Evolutionary conservation across 2,888 invertebrate genomes (phyloP), one percentile per base, ranked within the genome.

Genomic region (Melangyna quadrimaculata): DNA sequence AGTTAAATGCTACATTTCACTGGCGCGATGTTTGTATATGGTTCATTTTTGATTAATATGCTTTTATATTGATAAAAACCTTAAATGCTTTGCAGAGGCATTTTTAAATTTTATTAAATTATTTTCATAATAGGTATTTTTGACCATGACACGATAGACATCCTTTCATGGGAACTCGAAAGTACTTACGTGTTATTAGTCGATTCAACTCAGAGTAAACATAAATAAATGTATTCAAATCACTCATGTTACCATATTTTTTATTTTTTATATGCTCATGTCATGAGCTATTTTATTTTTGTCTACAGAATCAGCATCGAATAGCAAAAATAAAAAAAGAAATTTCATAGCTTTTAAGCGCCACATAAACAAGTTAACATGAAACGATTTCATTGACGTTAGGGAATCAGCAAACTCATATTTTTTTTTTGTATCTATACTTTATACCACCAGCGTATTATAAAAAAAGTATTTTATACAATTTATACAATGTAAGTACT

Each of bases 351-450:
- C 17, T 55, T 55, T 17, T 17, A 19, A 29, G 29, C 55, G n/a
- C n/a, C n/a, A 17, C 55, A 55, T 55, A 32, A 53, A 55, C 29
- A 32, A 55, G 55, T 29, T 55, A 55, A 55, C 29, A 55, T n/a
- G 29, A 55, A 55, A 32, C 55, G 55, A 55, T 17, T 32, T 32
- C 29, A 55, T 17, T 55, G 55, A 29, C 55, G 17, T 55, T 17
- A 32, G 55, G 55, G 55, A 55, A 29, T 55, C 55, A 55, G 29
- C 17, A 29, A 32, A 32, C 17, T 55, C 55, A 29, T 55, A 2
- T 17, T 17, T 55, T 29, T 55, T 55, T 17, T 14, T 14, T 27
- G 17, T 1, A 27, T 24, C 12, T 0, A 2, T 14, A 14, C 3
- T 0, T n/a, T 14, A 4, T 27, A 29, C n/a, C 22, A n/a, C 7